Base-by-base conservation (phyloP, 2,797 vertebrate genomes). In the Taenioides sp. region DNA sequence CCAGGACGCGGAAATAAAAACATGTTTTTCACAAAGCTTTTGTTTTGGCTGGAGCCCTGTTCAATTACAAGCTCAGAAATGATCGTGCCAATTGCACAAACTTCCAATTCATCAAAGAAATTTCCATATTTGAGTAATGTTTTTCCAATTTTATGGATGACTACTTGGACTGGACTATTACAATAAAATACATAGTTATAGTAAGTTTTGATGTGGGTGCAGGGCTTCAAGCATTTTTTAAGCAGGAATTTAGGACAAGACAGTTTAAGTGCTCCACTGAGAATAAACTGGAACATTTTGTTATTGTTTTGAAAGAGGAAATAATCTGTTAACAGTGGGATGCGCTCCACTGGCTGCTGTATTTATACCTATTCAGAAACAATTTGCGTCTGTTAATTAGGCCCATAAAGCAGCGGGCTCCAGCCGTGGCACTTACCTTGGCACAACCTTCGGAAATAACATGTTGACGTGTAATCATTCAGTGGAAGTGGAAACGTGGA, bases 251-350 rank as follows among this genome's bases (percentile, higher is more conserved):
- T 25, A 81, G 74, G 64, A 66, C 0, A 66, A 62, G 80, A 72
- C 75, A 81, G 62, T 77, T 75, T 79, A 80, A 85, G 69, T 14
- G 67, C 73, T 69, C 83, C 71, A 75, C 55, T 3, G 78, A 80
- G 84, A 86, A 73, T 70, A 50, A 73, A 77, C 67, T 40, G 71
- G 79, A 85, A 84, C 80, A 80, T 87, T 89, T 72, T 86, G 86
- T 88, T 89, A 84, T 91, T 92, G 86, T 90, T 77, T 86, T 85
- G 75, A 78, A 67, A 79, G 85, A 89, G 87, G 85, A 90, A 91
- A 87, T 88, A 86, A 86, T 89, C 87, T 66, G 83, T 91, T 85
- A 84, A 82, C 76, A 77, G 79, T 79, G 85, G 79, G 86, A 85
- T 89, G 82, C 74, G 76, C 89, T 89, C 83, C 58, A 31, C 77